Evolutionary conservation across 2,113 vertebrate species (phyloP).

Genomic region (Microcebus murinus): DNA sequence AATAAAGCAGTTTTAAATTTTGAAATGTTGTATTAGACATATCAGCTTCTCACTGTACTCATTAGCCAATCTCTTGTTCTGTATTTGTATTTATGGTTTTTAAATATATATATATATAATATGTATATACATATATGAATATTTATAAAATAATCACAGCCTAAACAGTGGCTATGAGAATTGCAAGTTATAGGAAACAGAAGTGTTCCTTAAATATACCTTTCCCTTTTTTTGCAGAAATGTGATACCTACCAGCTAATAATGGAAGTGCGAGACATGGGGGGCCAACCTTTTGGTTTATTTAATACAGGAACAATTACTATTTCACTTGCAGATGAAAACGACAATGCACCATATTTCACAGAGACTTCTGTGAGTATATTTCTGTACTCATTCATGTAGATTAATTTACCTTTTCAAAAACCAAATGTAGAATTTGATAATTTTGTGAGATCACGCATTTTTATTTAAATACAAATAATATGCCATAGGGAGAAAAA

Average conservation of each 20-base stretch:
- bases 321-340: constrained; percentile 87
- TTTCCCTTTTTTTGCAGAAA: constrained; percentile 81
- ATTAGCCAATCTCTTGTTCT: neutral
- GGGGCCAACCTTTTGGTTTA: constrained; percentile 84
- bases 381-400: neutral
- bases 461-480: neutral
- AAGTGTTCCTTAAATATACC: neutral
- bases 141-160: neutral
- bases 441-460: neutral
- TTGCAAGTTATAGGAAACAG: neutral
- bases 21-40: neutral
- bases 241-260: constrained; percentile 80
- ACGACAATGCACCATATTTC: constrained; percentile 92
- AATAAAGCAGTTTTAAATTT: neutral
- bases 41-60: neutral
- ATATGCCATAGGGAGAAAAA: neutral
- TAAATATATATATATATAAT: neutral
- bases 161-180: neutral
- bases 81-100: neutral
- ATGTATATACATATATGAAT: neutral
- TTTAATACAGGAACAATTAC: constrained; percentile 87
- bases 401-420: neutral
- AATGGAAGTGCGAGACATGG: constrained; percentile 90
- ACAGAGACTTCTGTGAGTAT: constrained; percentile 87
- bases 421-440: neutral